A percentile compares a stretch with the other conserved stretches of the same genome.
Evolutionary conservation across 2,113 vertebrate species (phyloP).

Genomic region (Euleptes europaea): DNA sequence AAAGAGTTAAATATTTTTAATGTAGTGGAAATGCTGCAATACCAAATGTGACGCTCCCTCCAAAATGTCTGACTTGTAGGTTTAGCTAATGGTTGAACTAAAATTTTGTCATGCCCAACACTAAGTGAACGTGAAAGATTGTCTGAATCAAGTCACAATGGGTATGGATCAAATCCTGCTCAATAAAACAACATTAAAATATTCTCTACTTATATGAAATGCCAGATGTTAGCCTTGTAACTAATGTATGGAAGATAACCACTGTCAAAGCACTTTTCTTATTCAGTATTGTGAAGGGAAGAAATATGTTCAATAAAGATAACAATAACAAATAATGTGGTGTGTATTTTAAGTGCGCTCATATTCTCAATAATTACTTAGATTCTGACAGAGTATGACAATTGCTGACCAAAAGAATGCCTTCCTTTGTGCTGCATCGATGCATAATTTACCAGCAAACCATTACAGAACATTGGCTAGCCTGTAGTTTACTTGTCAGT

Average conservation of each 20-base stretch:
- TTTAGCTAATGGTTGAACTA: neutral
- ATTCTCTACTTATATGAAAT: neutral
- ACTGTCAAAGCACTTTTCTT: neutral
- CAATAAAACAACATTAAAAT: neutral
- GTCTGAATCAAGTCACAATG: neutral
- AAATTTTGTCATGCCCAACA: neutral
- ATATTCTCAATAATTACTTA: neutral
- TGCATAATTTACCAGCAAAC: neutral
- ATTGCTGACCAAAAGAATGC: neutral
- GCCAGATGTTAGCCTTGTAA: neutral
- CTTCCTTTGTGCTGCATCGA: neutral
- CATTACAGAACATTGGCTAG: neutral
- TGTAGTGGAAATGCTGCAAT: neutral
- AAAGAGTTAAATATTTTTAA: too few species aligned
- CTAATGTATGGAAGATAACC: neutral
- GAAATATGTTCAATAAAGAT: constrained; percentile 3
- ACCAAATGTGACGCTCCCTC: neutral
- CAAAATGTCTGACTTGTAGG: neutral
- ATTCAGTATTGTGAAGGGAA: neutral
- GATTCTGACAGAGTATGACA: neutral
- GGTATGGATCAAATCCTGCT: neutral
- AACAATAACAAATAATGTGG: neutral
- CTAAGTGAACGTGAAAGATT: neutral
- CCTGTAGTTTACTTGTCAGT: neutral
- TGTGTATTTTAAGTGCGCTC: neutral